Evolutionary conservation across 2,797 vertebrate species (phyloP).

Genomic region (Lepilemur septentrionalis): DNA sequence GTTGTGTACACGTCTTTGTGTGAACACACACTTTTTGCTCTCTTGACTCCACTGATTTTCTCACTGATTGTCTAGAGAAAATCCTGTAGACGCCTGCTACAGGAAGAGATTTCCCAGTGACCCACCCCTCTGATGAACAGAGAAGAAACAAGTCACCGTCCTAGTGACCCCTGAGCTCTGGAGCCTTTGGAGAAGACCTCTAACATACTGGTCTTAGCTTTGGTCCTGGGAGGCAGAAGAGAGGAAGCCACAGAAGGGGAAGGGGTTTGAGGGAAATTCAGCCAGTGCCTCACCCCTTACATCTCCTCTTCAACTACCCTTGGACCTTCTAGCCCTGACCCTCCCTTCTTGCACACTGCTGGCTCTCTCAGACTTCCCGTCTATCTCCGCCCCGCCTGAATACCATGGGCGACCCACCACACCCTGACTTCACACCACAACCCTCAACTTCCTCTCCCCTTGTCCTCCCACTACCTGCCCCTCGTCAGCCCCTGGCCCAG

Average conservation of each 20-base stretch:
- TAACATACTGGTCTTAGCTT: background rate
- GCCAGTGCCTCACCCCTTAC: background rate
- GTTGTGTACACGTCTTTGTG: background rate
- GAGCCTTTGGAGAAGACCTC: background rate
- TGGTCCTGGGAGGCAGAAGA: background rate
- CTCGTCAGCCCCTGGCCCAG: background rate
- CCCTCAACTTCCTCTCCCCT: background rate
- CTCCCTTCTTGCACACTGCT: background rate
- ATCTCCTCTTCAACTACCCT: background rate
- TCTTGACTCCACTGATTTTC: background rate
- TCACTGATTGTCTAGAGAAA: no score
- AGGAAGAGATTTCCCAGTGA: background rate
- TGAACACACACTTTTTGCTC: background rate
- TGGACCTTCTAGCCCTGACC: background rate
- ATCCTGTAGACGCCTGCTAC: background rate
- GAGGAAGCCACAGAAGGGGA: background rate
- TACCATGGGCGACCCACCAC: background rate
- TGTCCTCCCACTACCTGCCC: no score
- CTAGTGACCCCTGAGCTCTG: background rate
- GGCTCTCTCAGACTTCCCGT: background rate
- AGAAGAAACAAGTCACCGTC: background rate
- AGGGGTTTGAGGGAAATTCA: background rate
- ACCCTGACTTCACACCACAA: background rate
- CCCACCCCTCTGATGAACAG: background rate
- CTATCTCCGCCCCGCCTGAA: background rate